Evolutionary conservation across 2,113 vertebrate species (phyloP).

Genomic region (Siniperca knerii): DNA sequence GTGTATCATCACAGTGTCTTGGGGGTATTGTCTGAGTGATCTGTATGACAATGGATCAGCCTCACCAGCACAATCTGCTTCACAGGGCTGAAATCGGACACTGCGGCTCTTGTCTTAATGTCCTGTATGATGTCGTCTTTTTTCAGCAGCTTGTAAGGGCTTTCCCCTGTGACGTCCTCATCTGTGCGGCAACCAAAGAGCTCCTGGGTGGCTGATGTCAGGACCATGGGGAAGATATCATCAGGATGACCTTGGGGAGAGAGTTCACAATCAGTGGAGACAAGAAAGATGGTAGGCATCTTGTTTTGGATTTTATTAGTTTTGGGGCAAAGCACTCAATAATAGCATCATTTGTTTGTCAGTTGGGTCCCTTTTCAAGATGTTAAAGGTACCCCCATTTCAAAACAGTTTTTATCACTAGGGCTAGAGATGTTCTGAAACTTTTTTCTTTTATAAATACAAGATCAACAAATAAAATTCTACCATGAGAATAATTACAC

Average conservation of each 20-base stretch:
- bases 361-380: not conserved
- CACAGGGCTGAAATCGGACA: slow-evolving; percentile 93
- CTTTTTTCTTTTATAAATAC: not conserved
- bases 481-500: too few relatives aligned
- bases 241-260: slow-evolving; percentile 86
- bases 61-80: slow-evolving; percentile 88
- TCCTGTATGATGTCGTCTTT: slow-evolving; percentile 91
- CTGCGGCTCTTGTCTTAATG: slow-evolving; percentile 86
- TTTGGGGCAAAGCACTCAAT: not conserved
- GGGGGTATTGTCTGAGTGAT: slow-evolving; percentile 42
- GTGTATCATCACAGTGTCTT: slow-evolving; percentile 48
- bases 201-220: slow-evolving; percentile 92
- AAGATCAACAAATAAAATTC: not conserved
- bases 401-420: not conserved
- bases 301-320: not conserved
- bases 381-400: not conserved
- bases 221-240: slow-evolving; percentile 89
- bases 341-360: not conserved
- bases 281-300: not conserved
- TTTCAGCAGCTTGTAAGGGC: slow-evolving; percentile 88
- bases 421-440: not conserved
- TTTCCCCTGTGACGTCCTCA: slow-evolving; percentile 89
- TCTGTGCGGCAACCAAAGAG: slow-evolving; percentile 88
- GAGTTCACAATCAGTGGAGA: not conserved
- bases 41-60: slow-evolving; percentile 40